Base-by-base conservation (phyloP, 2,797 vertebrate species). In the Microctenopoma lineatum region DNA sequence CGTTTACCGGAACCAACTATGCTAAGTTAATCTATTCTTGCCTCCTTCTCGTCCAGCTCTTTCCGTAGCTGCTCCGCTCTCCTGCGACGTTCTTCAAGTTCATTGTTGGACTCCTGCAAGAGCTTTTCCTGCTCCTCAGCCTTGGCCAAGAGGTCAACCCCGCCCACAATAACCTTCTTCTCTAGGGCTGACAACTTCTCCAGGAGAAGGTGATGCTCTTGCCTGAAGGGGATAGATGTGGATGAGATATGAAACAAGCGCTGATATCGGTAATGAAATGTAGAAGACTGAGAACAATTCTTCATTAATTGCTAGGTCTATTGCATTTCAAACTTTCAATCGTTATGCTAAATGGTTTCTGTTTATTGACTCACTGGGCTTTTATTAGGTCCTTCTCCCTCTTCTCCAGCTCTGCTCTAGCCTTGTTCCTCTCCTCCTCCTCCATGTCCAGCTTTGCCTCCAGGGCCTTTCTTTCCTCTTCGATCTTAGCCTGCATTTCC, bases 381-480 rank as follows among this genome's bases (percentile, higher is more conserved):
- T 99, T 99, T 5, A 98, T 94, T 36, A 99, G 94, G 76, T 99
- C 98, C 76, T 99, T 99, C 81, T 99, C 98, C 70, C 98, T 95
- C 83, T 95, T 98, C 88, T 99, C 98, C 68, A 99, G 90, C 80
- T 99, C 98, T 39, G 98, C 98, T 75, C 96, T 95, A 6, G 97
- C 98, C 92, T 97, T 99, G 91, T 99, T 99, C 86, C 98, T 94
- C 90, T 99, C 98, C 87, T 99, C 98, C 79, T 99, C 98, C 80
- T 99, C 98, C 97, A 99, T 99, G 87, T 99, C 98, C 63, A 99
- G 94, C 79, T 99, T 99, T 62, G 98, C 97, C 91, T 99, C 98
- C 85, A 99, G 92, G 14, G 95, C 97, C 87, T 96, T 98, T 84
- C 96, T 94, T 86, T 99, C 98, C 76, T 99, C 98, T 72, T 99